Evolutionary conservation across 2,888 invertebrate genomes (phyloP).

Genomic region (Leptinotarsa peninsularis): DNA sequence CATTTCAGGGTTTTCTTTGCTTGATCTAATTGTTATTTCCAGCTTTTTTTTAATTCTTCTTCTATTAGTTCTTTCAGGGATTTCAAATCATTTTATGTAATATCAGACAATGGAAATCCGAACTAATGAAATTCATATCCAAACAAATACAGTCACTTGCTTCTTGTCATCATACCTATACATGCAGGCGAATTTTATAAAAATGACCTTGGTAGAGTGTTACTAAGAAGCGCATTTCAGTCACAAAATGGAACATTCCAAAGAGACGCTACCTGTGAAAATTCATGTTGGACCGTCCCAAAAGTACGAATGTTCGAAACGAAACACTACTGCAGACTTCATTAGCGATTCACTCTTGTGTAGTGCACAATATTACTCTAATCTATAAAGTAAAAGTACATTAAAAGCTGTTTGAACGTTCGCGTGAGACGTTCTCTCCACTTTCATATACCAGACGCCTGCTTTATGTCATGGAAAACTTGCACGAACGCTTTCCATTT

Average conservation of each 20-base stretch:
- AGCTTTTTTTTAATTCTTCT: no score
- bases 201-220: no score
- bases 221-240: no score
- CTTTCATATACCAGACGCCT: constrained; percentile 54
- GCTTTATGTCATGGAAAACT: constrained; percentile 50
- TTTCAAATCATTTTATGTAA: no score
- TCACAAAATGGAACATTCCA: neutral
- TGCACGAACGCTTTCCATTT: constrained; percentile 50
- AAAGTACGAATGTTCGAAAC: neutral
- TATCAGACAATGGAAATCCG: no score
- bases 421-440: constrained; percentile 53
- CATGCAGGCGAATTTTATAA: no score
- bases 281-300: neutral
- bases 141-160: no score
- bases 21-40: no score
- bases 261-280: neutral
- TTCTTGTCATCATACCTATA: no score
- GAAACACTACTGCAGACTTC: constrained; percentile 8
- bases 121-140: no score
- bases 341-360: constrained; percentile 3
- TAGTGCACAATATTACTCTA: constrained; percentile 25
- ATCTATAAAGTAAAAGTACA: constrained; percentile 33
- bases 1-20: no score
- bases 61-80: no score
- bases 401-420: constrained; percentile 36